Base-by-base conservation (phyloP, 2,113 vertebrate genomes). In the Helogale parvula region DNA sequence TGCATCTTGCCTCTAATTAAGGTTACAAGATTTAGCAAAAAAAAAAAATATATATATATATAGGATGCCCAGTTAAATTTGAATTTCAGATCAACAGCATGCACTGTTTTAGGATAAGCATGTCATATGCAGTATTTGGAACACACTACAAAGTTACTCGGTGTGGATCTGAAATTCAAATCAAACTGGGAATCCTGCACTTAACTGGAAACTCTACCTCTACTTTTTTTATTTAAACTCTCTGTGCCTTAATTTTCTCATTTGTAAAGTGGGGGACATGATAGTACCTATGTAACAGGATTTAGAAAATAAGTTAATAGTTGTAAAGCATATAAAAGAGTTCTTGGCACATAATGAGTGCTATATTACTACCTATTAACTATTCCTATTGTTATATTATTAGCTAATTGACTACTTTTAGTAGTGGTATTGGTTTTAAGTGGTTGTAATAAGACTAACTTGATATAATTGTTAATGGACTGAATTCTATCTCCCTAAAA, bases 71-170 rank as follows among this genome's bases (percentile, higher is more conserved):
- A 68, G 60, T 68, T 96, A 80, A 63, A 90, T 74, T 90, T 94
- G n/a, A 80, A 96, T 90, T 96, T 98, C 50, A 90, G 63, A 83
- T 83, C 3, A 69, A 27, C 27, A 63, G 57, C 6, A 65, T 14
- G 8, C 1, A 57, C 11, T 15, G 57, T 68, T 83, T 65, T 52
- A 50, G n/a, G 41, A 19, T 80, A 93, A 88, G 27, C 6, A 50
- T 35, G 4, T 88, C 23, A 72, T 35, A 69, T 27, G 16, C 27
- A 91, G 23, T 77, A 82, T 79, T 68, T 94, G 45, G 33, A 87
- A 52, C 12, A 69, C 8, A 38, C 23, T 87, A 85, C 94, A 74
- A 77, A 29, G 13, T 41, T 86, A 80, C 33, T 41, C 9, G 2
- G 35, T 83, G 5, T 89, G 86, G 1, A 19, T 69, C 19, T 89